Base-by-base conservation (phyloP, 2,888 invertebrate species). In the Tinea trinotella region DNA sequence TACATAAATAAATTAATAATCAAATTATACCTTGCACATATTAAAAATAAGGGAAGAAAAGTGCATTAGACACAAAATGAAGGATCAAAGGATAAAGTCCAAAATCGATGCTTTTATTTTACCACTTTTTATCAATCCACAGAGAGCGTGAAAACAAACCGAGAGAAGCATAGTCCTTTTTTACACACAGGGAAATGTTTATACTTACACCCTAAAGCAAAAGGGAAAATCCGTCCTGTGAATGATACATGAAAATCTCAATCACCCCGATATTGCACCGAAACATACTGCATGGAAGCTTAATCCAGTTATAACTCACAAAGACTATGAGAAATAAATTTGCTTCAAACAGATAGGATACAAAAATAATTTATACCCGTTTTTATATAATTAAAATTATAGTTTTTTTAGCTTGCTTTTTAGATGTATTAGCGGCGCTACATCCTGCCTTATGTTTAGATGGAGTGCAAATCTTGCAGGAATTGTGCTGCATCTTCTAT, bases 181-280 rank as follows among this genome's bases (percentile, higher is more conserved):
- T 53, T 36, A 53, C 20, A 48, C 48, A 24, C 36, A 44, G 52
- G 52, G 55, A 30, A n/a, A 24, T 24, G 50, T 24, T 50, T 50
- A 15, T 50, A 24, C 50, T 50, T 50, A 50, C 24, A 50, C 50
- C 20, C 36, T 52, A 17, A 36, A 52, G 24, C 20, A 34, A 53
- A 52, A 54, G 24, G 49, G 52, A 54, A 54, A 73, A 71, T 74
- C 13, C 67, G 75, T 73, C 68, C 67, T 69, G 68, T 69, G 72
- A 75, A 80, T 74, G 80, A 81, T 83, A 79, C 76, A 76, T 74
- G 75, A 76, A 81, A 81, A 79, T 77, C 80, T 81, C 81, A 80
- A 79, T 82, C 77, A 77, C 70, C 75, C 71, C 78, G 76, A 82
- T 80, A 83, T 82, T 75, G 74, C 71, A 62, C 63, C 66, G 74